Conservation (phyloP, 1,140 invertebrate genomes). For the Propsilocerus akamusi region DNA sequence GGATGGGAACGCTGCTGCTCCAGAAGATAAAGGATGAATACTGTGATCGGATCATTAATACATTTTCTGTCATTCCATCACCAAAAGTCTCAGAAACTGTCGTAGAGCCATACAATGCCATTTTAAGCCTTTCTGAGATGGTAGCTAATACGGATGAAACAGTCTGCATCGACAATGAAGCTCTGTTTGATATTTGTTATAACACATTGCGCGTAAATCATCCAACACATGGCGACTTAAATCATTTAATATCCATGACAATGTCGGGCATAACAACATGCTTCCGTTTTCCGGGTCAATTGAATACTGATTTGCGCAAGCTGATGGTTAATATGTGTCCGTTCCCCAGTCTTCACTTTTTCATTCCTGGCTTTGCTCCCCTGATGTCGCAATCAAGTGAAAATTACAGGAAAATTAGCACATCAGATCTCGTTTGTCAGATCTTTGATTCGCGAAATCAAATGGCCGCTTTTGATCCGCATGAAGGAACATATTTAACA, state of each 20-base stretch:
- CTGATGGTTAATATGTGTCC: slow-evolving; percentile 62
- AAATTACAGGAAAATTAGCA: slow-evolving; percentile 45
- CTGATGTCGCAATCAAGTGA: slow-evolving; percentile 38
- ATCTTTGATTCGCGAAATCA: slow-evolving; percentile 58
- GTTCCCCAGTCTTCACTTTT: slow-evolving; percentile 59
- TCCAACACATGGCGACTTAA: slow-evolving; percentile 44
- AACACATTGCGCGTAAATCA: slow-evolving; percentile 48
- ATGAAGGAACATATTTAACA: slow-evolving; percentile 37
- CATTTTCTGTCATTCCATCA: slow-evolving; percentile 48
- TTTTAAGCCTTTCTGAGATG: slow-evolving; percentile 50
- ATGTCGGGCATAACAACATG: slow-evolving; percentile 59
- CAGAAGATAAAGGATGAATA: slow-evolving; percentile 36
- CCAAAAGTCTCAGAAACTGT: slow-evolving; percentile 59
- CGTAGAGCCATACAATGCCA: slow-evolving; percentile 61
- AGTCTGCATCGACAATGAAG: slow-evolving; percentile 70
- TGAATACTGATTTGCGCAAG: slow-evolving; percentile 54
- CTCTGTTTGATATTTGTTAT: slow-evolving; percentile 64
- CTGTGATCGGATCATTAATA: slow-evolving; percentile 49
- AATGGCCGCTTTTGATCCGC: slow-evolving; percentile 56
- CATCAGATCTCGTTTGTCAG: slow-evolving; percentile 55
- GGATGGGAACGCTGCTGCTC: slow-evolving; percentile 41
- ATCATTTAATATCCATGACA: slow-evolving; percentile 42
- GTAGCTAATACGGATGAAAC: slow-evolving; percentile 63
- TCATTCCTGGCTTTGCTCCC: slow-evolving; percentile 65
- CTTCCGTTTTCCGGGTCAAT: slow-evolving; percentile 51